Percentiles rank a stretch among this genome's conserved stretches.
Evolutionary conservation across 2,797 vertebrate species (phyloP).

Genomic region (Momotus momota): DNA sequence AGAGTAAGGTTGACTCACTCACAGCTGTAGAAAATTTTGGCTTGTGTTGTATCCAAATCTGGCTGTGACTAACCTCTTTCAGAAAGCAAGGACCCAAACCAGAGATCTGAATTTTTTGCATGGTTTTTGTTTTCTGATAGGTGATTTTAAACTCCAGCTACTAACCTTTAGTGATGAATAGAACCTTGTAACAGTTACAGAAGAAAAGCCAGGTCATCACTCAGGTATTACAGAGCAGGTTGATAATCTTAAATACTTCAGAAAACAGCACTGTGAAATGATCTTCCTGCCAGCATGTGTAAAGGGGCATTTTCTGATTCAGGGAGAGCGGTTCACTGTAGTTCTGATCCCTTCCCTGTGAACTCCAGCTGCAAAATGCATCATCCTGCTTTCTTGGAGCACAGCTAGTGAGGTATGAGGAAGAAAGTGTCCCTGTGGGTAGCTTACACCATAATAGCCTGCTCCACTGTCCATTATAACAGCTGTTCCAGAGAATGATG

Average conservation of each 20-base stretch:
- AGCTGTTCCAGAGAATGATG: neutral
- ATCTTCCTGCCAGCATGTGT: neutral
- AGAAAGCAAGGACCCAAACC: neutral
- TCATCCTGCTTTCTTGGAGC: neutral
- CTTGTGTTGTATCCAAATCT: neutral
- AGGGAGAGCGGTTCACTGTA: neutral
- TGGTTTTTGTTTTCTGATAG: neutral
- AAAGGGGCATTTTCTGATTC: neutral
- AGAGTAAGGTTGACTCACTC: neutral
- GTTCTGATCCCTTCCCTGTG: neutral
- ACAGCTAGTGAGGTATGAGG: neutral
- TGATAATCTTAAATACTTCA: neutral
- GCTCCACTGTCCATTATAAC: neutral
- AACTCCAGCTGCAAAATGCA: neutral
- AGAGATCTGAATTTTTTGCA: neutral
- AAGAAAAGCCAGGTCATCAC: neutral
- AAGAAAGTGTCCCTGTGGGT: neutral
- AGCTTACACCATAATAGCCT: neutral
- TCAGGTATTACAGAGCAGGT: neutral
- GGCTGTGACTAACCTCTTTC: neutral
- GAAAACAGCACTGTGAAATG: neutral
- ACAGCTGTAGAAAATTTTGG: neutral
- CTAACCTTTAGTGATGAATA: neutral
- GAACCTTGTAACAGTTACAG: neutral
- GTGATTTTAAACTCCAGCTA: neutral